phyloP scores from a whole-genome alignment of 2,888 invertebrate genomes.

The Ophion ellenae region DNA sequence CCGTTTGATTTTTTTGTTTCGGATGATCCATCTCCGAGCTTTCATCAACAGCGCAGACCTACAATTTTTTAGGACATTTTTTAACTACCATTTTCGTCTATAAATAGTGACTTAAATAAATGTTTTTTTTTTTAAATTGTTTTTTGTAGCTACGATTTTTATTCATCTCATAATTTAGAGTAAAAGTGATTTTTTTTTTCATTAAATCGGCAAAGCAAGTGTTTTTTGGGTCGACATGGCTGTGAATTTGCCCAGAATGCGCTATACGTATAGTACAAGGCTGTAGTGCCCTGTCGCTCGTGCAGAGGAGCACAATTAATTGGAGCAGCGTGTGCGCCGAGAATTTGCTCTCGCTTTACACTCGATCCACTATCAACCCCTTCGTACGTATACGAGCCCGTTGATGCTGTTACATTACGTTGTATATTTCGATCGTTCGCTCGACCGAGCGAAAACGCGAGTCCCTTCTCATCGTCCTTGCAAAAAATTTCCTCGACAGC shows the following conservation, averaged over 20 bases:
- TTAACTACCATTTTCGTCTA: no score
- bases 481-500: slow-evolving; percentile 57
- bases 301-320: slow-evolving; percentile 63
- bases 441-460: slow-evolving; percentile 50
- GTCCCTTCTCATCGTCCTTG: slow-evolving; percentile 34
- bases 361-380: slow-evolving; percentile 35
- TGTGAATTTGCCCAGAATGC: slow-evolving; percentile 7
- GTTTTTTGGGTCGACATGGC: background rate
- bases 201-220: background rate
- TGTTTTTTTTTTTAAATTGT: no score
- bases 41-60: no score
- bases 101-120: no score
- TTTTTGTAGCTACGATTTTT: background rate
- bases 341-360: slow-evolving; percentile 36
- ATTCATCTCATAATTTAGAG: background rate
- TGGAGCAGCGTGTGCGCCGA: slow-evolving; percentile 58
- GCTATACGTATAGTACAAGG: background rate
- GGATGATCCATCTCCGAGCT: no score
- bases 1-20: no score
- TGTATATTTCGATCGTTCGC: slow-evolving; percentile 59
- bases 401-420: slow-evolving; percentile 50
- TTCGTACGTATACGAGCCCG: slow-evolving; percentile 25
- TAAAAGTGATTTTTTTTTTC: background rate
- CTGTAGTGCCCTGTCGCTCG: slow-evolving; percentile 41
- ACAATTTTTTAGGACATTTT: no score